A percentile compares a stretch with the other conserved stretches of the same genome.
phyloP scores from a whole-genome alignment of 2,888 invertebrate genomes.

The Anoplius nigerrimus region DNA sequence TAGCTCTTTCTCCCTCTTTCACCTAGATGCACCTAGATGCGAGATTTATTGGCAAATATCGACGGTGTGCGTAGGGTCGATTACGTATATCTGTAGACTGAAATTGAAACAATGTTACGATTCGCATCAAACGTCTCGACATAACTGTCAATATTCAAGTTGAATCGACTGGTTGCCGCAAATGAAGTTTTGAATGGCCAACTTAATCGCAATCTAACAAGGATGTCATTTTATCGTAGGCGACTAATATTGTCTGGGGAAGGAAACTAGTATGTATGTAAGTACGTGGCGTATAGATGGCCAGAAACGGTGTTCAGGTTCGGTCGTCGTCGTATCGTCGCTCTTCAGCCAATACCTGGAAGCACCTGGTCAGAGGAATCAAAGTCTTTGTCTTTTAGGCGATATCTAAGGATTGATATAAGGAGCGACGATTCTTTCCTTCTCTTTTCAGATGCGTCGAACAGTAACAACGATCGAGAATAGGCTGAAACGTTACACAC shows the following conservation, averaged over 20 bases:
- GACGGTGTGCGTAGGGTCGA: slow-evolving; percentile 46
- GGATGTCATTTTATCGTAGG: no score
- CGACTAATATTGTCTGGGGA: no score
- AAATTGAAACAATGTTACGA: slow-evolving; percentile 15
- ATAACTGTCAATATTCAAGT: slow-evolving; percentile 55
- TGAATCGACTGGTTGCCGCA: no score
- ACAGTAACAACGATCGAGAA: slow-evolving; percentile 61
- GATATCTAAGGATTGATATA: background rate
- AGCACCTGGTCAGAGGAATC: slow-evolving; percentile 57
- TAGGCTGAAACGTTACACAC: slow-evolving; percentile 58
- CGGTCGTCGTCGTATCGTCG: no score
- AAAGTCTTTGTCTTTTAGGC: no score
- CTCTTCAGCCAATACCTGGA: slow-evolving; percentile 12
- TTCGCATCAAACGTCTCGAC: slow-evolving; percentile 61
- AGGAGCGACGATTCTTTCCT: slow-evolving; percentile 8
- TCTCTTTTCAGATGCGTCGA: slow-evolving; percentile 63
- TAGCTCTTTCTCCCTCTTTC: slow-evolving; percentile 53
- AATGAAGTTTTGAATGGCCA: no score
- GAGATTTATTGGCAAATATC: no score
- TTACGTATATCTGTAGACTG: slow-evolving; percentile 13
- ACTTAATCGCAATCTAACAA: no score
- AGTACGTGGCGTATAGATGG: no score
- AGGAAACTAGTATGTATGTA: no score
- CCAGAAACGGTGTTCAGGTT: no score
- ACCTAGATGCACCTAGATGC: no score